Evolutionary conservation across 1,140 invertebrate species (phyloP), one percentile per base, ranked within the genome.

Genomic region (Pseudoatta argentina): DNA sequence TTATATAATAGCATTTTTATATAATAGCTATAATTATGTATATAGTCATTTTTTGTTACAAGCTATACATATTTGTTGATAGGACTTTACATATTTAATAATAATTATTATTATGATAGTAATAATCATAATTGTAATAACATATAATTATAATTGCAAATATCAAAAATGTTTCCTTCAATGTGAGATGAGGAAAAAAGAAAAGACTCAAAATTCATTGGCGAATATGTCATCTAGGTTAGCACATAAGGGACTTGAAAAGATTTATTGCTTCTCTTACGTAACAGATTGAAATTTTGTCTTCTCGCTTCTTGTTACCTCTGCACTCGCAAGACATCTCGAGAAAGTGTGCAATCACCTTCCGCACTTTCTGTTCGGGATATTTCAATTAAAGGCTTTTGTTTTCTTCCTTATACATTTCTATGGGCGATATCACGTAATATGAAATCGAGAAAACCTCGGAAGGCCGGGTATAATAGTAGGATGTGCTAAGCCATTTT

Each of bases 301-400:
- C 51, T 4, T 18, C 6, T 12, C 16, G 1, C n/a, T 67, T 67
- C n/a, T 67, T 67, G 18, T 66, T 39, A 30, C 24, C n/a, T 27
- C 30, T 85, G 48, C 64, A 44, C 2, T 44, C 2, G 59, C 51
- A 24, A 51, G 6, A 24, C 16, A 18, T 69, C 55, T 51, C 53
- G 77, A 81, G 76, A 61, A 83, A 83, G 69, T 64, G 55, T 55
- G 51, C 8, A 69, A 69, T n/a, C 18, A 59, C 53, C 53, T 82
- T 72, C 53, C 24, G 34, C 21, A 44, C n/a, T 39, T 30, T 8
- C 44, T 10, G 55, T 44, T 1, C 67, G 18, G 67, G 67, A 82
- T 82, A 83, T 83, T 83, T 83, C 14, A 61, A 73, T 83, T 61
- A 18, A 39, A 48, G 59, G 3, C 30, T 73, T 73, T 73, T 51